phyloP scores from a whole-genome alignment of 2,797 vertebrate genomes.

The Gephyroberyx darwinii region DNA sequence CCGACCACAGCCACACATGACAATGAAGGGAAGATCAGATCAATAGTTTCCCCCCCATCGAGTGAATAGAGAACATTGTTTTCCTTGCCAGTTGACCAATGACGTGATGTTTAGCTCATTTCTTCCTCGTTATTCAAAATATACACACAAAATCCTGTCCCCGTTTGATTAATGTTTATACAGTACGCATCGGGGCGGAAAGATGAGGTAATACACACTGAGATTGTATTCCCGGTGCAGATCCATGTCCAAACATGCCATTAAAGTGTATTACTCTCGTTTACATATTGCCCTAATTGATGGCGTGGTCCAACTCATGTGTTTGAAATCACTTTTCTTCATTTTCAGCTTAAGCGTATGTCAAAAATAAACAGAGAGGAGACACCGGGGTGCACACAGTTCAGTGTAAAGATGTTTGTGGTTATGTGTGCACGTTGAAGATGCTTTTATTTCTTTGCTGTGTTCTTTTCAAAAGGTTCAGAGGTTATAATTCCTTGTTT shows the following conservation, averaged over 20 bases:
- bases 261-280: slow-evolving; percentile 9
- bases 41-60: neutral
- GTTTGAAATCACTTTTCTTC: neutral
- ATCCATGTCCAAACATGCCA: neutral
- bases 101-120: slow-evolving; percentile 41
- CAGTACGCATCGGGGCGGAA: slow-evolving; percentile 3
- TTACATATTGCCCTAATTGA: neutral
- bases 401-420: too few relatives aligned
- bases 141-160: slow-evolving; percentile 34
- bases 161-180: slow-evolving; percentile 48
- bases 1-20: too few relatives aligned
- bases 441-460: too few relatives aligned
- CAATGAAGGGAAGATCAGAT: neutral
- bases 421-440: too few relatives aligned
- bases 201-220: slow-evolving; percentile 33
- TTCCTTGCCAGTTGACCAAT: neutral
- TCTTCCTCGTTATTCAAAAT: slow-evolving; percentile 14
- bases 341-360: slow-evolving; percentile 1
- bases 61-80: slow-evolving; percentile 19
- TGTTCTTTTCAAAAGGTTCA: too few relatives aligned
- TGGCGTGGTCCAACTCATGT: neutral
- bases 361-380: slow-evolving; percentile 5
- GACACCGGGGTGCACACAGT: too few relatives aligned
- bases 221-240: neutral
- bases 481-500: too few relatives aligned